A percentile compares a stretch with the other conserved stretches of the same genome.
These are phyloP conservation scores for Pseudochaenichthys georgianus DNA, from an alignment of 2,797 vertebrate species.

Conservation along the genomic window DNA sequence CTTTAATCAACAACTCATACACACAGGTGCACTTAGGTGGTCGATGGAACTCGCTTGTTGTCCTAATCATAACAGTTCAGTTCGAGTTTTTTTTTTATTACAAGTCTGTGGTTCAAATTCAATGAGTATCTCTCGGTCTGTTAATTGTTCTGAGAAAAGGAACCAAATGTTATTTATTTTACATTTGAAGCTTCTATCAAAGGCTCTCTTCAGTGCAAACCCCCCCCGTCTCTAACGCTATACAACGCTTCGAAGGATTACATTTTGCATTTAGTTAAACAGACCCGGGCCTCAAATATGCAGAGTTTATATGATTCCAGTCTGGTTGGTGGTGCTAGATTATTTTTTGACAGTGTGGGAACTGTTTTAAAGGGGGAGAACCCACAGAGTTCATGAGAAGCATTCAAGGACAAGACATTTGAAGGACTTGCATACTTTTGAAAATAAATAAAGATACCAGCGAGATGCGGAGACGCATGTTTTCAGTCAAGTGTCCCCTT, in stretches of 20 bases:
- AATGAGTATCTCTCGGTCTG: too few species aligned
- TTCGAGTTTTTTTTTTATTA: too few species aligned
- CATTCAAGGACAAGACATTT: conserved; percentile 19
- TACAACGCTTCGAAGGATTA: too few species aligned
- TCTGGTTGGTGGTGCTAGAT: conserved; percentile 1
- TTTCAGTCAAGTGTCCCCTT: conserved; percentile 26
- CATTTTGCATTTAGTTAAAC: neutral
- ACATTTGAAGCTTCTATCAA: too few species aligned
- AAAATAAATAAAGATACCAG: conserved; percentile 9
- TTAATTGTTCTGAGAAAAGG: too few species aligned
- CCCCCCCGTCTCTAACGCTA: too few species aligned
- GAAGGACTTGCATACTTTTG: neutral
- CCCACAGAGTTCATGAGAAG: conserved; percentile 37
- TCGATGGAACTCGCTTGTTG: too few species aligned
- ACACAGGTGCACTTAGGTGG: neutral
- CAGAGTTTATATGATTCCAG: conserved; percentile 10
- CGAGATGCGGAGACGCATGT: conserved; percentile 1
- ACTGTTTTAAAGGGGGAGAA: conserved; percentile 15
- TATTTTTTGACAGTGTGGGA: conserved; percentile 18
- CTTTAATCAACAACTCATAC: neutral
- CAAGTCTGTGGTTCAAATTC: too few species aligned
- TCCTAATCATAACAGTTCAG: too few species aligned
- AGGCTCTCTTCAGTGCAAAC: too few species aligned
- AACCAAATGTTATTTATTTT: too few species aligned
- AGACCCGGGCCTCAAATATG: neutral